Conservation (phyloP, 2,797 vertebrate genomes). For the Rhabdomys pumilio region DNA sequence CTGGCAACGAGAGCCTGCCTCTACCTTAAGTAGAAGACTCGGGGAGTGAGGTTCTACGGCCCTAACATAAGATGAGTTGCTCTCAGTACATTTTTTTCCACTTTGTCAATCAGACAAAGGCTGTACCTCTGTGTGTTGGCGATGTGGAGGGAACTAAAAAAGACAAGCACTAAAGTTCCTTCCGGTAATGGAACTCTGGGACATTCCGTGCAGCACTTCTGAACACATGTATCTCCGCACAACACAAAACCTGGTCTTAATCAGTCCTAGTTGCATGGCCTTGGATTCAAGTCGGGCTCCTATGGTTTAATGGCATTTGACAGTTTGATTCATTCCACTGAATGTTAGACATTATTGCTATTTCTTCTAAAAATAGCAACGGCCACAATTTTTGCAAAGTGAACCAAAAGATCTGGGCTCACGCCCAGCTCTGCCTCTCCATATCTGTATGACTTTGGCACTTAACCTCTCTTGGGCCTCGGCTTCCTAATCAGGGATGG, state of each 20-base stretch:
- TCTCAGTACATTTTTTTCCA: not conserved
- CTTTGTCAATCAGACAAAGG: not conserved
- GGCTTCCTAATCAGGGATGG: not conserved
- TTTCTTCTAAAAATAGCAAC: slow-evolving; percentile 53
- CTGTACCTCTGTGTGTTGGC: slow-evolving; percentile 6
- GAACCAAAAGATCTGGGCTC: not conserved
- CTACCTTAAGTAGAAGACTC: not conserved
- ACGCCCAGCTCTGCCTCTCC: not conserved
- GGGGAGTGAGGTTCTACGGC: not conserved
- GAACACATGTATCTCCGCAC: not conserved
- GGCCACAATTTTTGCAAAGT: slow-evolving; percentile 20
- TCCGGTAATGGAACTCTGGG: slow-evolving; percentile 45
- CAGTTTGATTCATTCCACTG: not conserved
- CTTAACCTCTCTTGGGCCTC: not conserved
- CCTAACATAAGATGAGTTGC: not conserved
- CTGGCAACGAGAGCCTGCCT: slow-evolving; percentile 4
- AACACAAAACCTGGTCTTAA: not conserved
- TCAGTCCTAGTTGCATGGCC: not conserved
- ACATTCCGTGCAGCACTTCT: not conserved
- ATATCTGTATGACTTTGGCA: slow-evolving; percentile 41
- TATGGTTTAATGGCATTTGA: slow-evolving; percentile 29
- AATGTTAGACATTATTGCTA: slow-evolving; percentile 7
- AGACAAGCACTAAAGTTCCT: not conserved
- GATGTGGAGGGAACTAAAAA: not conserved
- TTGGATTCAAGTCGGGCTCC: slow-evolving; percentile 44